These are phyloP conservation scores for Pyrrhosoma nymphula DNA, from an alignment of 2,888 invertebrate genomes.

Conservation along the genomic window DNA sequence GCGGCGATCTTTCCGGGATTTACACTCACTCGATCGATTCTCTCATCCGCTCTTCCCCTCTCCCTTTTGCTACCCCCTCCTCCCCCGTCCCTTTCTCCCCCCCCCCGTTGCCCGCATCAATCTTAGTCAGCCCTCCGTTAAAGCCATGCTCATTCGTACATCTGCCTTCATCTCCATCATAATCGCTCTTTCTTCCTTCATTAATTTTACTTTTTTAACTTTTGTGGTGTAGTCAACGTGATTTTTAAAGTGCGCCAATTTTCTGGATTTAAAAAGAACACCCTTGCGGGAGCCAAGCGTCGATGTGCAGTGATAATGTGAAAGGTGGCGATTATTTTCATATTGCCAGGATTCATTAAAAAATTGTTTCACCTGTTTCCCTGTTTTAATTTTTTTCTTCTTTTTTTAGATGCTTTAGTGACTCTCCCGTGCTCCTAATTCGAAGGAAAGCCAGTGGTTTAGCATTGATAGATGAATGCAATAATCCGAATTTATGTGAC, in stretches of 20 bases:
- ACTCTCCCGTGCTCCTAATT: too few species aligned
- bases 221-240: background rate
- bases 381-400: too few species aligned
- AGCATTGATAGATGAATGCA: too few species aligned
- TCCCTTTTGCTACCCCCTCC: background rate
- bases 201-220: background rate
- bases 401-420: too few species aligned
- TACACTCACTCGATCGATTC: constrained; percentile 4
- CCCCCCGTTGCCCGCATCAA: background rate
- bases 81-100: background rate
- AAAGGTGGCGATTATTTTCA: too few species aligned
- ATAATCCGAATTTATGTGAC: too few species aligned
- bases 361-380: too few species aligned
- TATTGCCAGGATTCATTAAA: too few species aligned
- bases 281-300: background rate
- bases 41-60: background rate
- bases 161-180: background rate
- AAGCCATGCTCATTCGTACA: constrained; percentile 11
- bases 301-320: too few species aligned
- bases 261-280: background rate
- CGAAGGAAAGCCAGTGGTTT: too few species aligned
- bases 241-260: background rate
- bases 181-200: background rate
- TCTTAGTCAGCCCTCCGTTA: constrained; percentile 20
- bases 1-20: background rate